A percentile compares a stretch with the other conserved stretches of the same genome.
phyloP scores from a whole-genome alignment of 2,113 vertebrate species.

The Semicossyphus pulcher region DNA sequence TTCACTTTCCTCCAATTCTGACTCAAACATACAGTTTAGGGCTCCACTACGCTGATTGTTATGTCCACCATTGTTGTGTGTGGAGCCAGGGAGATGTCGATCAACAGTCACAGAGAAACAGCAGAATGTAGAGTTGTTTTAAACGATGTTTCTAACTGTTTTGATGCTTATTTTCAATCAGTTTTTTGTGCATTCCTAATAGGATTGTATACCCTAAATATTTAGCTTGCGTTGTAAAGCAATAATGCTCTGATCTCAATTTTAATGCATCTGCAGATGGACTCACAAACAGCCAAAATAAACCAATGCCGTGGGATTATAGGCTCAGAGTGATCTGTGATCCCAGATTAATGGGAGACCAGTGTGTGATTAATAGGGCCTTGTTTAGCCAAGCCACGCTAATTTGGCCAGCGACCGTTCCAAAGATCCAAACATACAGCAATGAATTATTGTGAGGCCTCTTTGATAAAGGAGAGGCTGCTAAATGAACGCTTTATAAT shows the following conservation, averaged over 20 bases:
- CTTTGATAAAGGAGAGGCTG: slow-evolving; percentile 36
- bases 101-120: no score
- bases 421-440: slow-evolving; percentile 33
- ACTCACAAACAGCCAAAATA: slow-evolving; percentile 38
- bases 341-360: slow-evolving; percentile 48
- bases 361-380: slow-evolving; percentile 53
- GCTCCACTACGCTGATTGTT: no score
- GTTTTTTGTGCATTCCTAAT: no score
- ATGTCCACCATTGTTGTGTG: no score
- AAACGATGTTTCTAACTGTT: no score
- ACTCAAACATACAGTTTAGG: no score
- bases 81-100: no score
- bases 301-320: slow-evolving; percentile 26
- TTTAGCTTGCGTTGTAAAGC: slow-evolving; percentile 13
- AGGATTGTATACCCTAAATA: not conserved
- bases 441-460: slow-evolving; percentile 15
- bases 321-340: slow-evolving; percentile 49
- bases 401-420: slow-evolving; percentile 52
- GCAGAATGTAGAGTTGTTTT: no score
- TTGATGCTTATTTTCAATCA: no score
- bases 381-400: slow-evolving; percentile 45
- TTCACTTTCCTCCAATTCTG: no score
- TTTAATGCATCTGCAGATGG: slow-evolving; percentile 36
- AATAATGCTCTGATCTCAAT: slow-evolving; percentile 15
- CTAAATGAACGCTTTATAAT: slow-evolving; percentile 54